Evolutionary conservation across 2,113 vertebrate species (phyloP).

Genomic region (Galeopterus variegatus): DNA sequence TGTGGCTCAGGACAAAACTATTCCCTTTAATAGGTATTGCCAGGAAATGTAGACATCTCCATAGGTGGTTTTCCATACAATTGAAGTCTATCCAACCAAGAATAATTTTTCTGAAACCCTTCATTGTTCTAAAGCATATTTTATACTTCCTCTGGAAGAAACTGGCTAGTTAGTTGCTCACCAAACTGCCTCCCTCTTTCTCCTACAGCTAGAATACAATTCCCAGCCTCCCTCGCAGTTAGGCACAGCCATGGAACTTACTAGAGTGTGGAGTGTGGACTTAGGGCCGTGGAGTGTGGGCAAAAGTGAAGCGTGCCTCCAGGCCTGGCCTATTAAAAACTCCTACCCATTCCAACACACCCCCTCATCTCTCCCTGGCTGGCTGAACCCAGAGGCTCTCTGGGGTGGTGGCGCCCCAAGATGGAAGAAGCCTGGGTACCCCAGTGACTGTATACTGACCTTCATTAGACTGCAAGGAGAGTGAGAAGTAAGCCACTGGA

Average conservation of each 20-base stretch:
- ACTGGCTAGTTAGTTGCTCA: not conserved
- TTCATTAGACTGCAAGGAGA: not conserved
- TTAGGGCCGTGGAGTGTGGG: not conserved
- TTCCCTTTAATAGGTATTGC: not conserved
- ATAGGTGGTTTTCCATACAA: not conserved
- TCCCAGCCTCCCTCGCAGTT: not conserved
- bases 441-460: not conserved
- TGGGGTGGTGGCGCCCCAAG: not conserved
- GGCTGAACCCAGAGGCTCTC: not conserved
- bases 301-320: not conserved
- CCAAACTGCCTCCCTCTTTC: not conserved
- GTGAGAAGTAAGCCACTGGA: slow-evolving; percentile 53
- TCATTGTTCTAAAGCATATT: not conserved
- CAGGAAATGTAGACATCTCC: not conserved
- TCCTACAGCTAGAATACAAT: not conserved
- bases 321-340: not conserved
- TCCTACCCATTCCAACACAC: not conserved
- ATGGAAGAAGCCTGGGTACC: not conserved
- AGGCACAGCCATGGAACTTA: not conserved
- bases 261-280: not conserved
- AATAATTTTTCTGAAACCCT: not conserved
- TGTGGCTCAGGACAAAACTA: not conserved
- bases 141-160: slow-evolving; percentile 20
- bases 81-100: not conserved
- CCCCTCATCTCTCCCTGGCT: not conserved